A percentile compares a stretch with the other conserved stretches of the same genome.
These are phyloP conservation scores for Phaenicophaeus curvirostris DNA, from an alignment of 2,797 vertebrate species.

Conservation along the genomic window DNA sequence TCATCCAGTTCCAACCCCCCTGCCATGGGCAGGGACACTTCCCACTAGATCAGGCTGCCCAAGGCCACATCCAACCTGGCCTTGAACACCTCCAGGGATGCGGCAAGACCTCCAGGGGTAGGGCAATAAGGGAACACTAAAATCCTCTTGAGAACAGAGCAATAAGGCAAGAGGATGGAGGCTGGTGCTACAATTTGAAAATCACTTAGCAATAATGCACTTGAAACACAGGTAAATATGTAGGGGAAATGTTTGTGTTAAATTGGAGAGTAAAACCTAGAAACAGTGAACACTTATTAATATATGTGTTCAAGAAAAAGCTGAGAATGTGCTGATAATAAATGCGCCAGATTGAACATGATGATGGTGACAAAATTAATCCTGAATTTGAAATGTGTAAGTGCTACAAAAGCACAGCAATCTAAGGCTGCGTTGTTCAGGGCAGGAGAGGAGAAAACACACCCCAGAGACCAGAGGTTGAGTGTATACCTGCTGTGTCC, in stretches of 20 bases:
- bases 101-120: no score
- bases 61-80: no score
- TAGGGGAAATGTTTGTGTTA: background rate
- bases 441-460: background rate
- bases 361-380: background rate
- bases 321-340: background rate
- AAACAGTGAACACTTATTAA: no score
- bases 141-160: background rate
- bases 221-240: background rate
- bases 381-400: background rate
- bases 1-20: no score
- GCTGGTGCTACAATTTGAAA: background rate
- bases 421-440: accelerated
- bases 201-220: background rate
- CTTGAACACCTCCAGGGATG: no score
- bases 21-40: no score
- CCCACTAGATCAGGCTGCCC: no score
- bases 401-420: background rate
- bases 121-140: background rate
- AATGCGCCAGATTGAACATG: background rate
- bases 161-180: background rate
- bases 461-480: background rate
- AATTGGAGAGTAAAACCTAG: background rate
- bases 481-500: background rate
- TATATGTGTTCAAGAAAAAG: background rate